phyloP scores from a whole-genome alignment of 2,113 vertebrate genomes.

The Nothoprocta perdicaria region DNA sequence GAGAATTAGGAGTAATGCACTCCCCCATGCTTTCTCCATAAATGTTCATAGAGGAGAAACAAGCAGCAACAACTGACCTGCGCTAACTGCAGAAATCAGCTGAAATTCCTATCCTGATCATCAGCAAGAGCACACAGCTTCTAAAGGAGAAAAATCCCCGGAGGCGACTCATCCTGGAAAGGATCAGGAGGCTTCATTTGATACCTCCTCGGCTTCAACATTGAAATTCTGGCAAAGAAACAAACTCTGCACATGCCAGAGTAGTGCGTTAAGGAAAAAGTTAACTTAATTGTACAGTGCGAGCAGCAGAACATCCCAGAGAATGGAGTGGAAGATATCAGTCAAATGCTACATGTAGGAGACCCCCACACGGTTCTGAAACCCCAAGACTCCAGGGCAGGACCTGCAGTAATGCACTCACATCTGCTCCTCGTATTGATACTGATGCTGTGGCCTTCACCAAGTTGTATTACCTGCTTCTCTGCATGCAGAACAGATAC shows the following conservation, averaged over 20 bases:
- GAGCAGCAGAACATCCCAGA: not conserved
- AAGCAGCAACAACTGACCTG: not conserved
- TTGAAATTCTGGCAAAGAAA: not conserved
- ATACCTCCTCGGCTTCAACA: not conserved
- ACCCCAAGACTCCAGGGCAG: not conserved
- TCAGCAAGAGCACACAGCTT: not conserved
- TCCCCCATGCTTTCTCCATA: not conserved
- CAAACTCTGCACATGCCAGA: accelerated
- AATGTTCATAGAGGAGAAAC: not conserved
- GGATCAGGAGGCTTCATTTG: not conserved
- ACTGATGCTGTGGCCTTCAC: accelerated
- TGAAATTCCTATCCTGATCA: not conserved
- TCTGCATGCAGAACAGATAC: accelerated
- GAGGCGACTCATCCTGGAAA: not conserved
- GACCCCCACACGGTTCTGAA: accelerated
- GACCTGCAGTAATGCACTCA: not conserved
- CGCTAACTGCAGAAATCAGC: not conserved
- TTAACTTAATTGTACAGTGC: not conserved
- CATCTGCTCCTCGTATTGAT: not conserved
- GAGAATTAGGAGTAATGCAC: not conserved
- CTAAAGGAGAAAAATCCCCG: not conserved
- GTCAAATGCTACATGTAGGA: not conserved
- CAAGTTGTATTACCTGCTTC: not conserved
- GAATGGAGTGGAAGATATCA: not conserved
- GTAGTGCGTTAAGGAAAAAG: not conserved